Base-by-base conservation (phyloP, 2,113 vertebrate genomes). In the Nanorana parkeri region DNA sequence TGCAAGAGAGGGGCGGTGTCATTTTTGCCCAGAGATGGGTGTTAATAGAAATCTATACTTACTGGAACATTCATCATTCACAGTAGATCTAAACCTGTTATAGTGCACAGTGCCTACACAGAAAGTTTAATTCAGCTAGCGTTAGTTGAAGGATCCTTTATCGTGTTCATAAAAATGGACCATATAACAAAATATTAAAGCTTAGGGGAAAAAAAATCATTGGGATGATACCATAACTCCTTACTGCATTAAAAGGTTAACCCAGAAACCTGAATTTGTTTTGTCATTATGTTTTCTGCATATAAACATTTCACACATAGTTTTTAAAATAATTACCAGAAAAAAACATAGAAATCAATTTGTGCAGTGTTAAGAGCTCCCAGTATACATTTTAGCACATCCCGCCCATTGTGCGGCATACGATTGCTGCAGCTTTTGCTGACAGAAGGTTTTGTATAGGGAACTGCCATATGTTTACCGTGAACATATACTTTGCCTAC, bases 301-400 rank as follows among this genome's bases (percentile, higher is more conserved):
- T 41, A 15, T 55, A 60, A 74, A 60, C 55, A 36, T 73, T 73
- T 74, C 54, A 74, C 54, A 74, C 36, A 8, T 23, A 41, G 28
- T 60, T 60, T 60, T 74, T 5, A 3, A 60, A 21, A 60, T 74
- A 60, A 60, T 74, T 74, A 60, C 20, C 55, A 74, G 55, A 60
- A 60, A 52, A 47, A 74, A 74, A 74, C 11, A 60, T 36, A 74
- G 28, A 74, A 60, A 74, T 74, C 55, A 74, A 60, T 74, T 60
- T 74, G 54, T 29, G 21, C 10, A 29, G 72, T 74, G 72, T 60
- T 73, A 47, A 58, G n/a, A 41, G 1, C 36, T 74, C 19, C 19
- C 52, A 36, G 72, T 36, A 60, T 60, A 5, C 55, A 74, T 56
- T 32, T 74, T 32, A 74, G 71, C 71, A 73, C 52, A 73, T 32